These are phyloP conservation scores for human DNA, from an alignment of 2,113 vertebrate species.

Conservation along the genomic window DNA sequence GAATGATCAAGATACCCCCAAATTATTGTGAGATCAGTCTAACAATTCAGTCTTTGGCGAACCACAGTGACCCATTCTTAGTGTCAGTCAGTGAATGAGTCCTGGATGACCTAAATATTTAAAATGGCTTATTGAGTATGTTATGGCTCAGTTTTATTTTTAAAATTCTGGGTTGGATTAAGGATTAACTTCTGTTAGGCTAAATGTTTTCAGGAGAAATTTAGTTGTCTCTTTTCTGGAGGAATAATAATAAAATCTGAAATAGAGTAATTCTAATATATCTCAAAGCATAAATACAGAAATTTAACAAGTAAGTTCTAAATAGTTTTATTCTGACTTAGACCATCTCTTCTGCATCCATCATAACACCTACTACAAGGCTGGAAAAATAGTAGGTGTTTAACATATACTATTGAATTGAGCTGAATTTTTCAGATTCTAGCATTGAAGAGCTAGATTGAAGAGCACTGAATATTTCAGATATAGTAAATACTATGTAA, in stretches of 20 bases:
- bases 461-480: neutral
- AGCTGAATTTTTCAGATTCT: neutral
- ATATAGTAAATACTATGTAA: neutral
- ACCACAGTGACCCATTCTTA: neutral
- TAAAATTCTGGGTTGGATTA: neutral
- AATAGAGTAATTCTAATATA: neutral
- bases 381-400: neutral
- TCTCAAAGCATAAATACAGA: neutral
- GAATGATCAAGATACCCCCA: neutral
- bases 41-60: neutral
- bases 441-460: neutral
- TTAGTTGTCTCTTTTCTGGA: slow-evolving; percentile 6
- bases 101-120: neutral
- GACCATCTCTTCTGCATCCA: neutral
- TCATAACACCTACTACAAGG: neutral
- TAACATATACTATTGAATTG: neutral
- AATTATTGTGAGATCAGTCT: neutral
- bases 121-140: neutral
- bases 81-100: neutral
- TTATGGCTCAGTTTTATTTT: neutral
- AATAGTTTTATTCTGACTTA: slow-evolving; percentile 3
- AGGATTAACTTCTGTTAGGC: neutral
- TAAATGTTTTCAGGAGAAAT: neutral
- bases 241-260: slow-evolving; percentile 6
- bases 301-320: neutral